phyloP scores from a whole-genome alignment of 2,888 invertebrate species.

The Lepas anatifera region DNA sequence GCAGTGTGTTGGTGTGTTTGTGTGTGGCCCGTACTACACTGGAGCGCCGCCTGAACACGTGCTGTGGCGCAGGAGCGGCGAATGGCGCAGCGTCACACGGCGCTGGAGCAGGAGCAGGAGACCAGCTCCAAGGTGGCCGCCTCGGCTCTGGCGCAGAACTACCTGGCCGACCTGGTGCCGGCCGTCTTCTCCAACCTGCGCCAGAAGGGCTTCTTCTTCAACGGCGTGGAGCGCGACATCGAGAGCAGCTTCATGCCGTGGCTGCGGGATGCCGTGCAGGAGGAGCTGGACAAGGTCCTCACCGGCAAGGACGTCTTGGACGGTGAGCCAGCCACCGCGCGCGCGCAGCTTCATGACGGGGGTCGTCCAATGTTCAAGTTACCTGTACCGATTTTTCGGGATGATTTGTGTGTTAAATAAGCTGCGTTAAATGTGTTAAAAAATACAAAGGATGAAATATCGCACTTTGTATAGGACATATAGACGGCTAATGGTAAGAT shows the following conservation, averaged over 20 bases:
- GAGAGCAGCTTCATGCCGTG: constrained; percentile 62
- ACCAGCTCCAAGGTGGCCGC: constrained; percentile 71
- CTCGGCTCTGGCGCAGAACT: constrained; percentile 68
- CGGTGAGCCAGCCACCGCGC: too few relatives aligned
- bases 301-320: constrained; percentile 68
- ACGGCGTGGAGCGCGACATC: constrained; percentile 51
- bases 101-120: constrained; percentile 50
- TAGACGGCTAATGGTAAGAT: too few relatives aligned
- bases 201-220: constrained; percentile 49
- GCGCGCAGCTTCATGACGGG: too few relatives aligned
- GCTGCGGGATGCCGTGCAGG: constrained; percentile 67
- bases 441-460: too few relatives aligned
- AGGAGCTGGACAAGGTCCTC: constrained; percentile 65
- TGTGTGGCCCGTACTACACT: too few relatives aligned
- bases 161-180: constrained; percentile 74
- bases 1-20: too few relatives aligned
- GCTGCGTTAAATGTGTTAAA: too few relatives aligned
- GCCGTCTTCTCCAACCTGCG: constrained; percentile 66
- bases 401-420: too few relatives aligned
- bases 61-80: constrained; percentile 48
- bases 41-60: too few relatives aligned
- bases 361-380: too few relatives aligned
- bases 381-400: too few relatives aligned
- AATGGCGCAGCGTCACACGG: constrained; percentile 55
- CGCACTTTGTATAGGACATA: too few relatives aligned